Evolutionary conservation across 1,140 invertebrate species (phyloP), one percentile per base, ranked within the genome.

Genomic region (Drosophila grimshawi): DNA sequence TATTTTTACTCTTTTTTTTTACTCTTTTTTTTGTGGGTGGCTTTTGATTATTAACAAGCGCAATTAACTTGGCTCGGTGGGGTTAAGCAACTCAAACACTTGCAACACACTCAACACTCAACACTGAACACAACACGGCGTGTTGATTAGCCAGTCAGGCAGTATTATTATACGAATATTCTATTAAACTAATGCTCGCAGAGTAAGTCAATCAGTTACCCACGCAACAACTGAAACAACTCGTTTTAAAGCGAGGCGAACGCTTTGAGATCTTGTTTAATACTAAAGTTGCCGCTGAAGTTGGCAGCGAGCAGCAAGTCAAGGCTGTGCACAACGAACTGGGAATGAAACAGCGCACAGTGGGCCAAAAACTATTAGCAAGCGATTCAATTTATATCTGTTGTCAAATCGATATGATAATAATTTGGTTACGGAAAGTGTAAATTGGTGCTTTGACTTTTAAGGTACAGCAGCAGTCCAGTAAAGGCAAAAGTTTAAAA

Each of bases 221-320:
- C 37, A 41, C 46, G 55, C 41, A 19, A 19, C 4, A 41, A 41
- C 39, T 10, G 4, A 4, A 55, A 35, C 63, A 48, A 61, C 59
- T 52, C 60, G 67, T 11, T 19, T 45, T 41, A 33, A 41, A 61
- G 45, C 59, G 68, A 80, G 80, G 68, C 76, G 80, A 67, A 59
- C 83, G 72, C 76, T 82, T 74, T 86, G 83, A 88, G 83, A 88
- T 88, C 83, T 83, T 85, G 77, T 83, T 89, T 88, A 89, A 88
- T 88, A 88, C 83, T 86, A 53, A 78, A 86, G 76, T 68, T 65
- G 19, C 19, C 45, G 33, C 51, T 49, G 37, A 66, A 81, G 76
- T 76, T 76, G 73, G 56, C 11, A 69, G 79, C 82, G 60, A 65
- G 35, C 32, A 65, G 35, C 32, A n/a, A 43, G 52, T 57, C 78